phyloP scores from a whole-genome alignment of 2,797 vertebrate species.

The Paratrypauchen microcephalus region DNA sequence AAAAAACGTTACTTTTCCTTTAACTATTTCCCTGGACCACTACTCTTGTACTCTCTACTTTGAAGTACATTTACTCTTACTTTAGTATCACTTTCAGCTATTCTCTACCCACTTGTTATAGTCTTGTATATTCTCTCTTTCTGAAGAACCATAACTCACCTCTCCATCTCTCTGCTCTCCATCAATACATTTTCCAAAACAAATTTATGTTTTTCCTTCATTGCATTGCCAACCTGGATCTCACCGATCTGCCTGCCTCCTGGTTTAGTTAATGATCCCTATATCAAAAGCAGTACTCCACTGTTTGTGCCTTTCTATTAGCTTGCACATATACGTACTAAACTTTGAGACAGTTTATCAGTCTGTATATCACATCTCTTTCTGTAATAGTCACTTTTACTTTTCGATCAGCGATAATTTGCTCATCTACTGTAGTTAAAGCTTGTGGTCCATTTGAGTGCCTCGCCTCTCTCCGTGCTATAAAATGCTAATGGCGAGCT shows the following conservation, averaged over 20 bases:
- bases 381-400: constrained; percentile 28
- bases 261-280: not conserved
- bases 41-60: too few relatives aligned
- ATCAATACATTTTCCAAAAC: too few relatives aligned
- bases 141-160: too few relatives aligned
- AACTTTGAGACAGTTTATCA: not conserved
- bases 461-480: constrained; percentile 40
- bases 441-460: constrained; percentile 20
- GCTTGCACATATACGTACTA: not conserved
- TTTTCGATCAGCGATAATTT: constrained; percentile 36
- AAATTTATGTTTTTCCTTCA: not conserved
- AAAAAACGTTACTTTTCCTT: too few relatives aligned
- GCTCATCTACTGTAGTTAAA: constrained; percentile 42
- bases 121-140: too few relatives aligned
- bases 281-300: not conserved
- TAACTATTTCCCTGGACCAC: too few relatives aligned
- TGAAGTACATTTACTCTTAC: too few relatives aligned
- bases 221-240: not conserved
- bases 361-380: constrained; percentile 8
- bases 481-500: constrained; percentile 63
- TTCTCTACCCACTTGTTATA: too few relatives aligned
- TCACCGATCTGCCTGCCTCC: too few relatives aligned
- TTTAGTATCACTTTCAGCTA: too few relatives aligned
- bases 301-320: not conserved
- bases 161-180: too few relatives aligned